These are phyloP conservation scores for Leucania comma DNA, from an alignment of 2,888 invertebrate genomes.

Conservation along the genomic window DNA sequence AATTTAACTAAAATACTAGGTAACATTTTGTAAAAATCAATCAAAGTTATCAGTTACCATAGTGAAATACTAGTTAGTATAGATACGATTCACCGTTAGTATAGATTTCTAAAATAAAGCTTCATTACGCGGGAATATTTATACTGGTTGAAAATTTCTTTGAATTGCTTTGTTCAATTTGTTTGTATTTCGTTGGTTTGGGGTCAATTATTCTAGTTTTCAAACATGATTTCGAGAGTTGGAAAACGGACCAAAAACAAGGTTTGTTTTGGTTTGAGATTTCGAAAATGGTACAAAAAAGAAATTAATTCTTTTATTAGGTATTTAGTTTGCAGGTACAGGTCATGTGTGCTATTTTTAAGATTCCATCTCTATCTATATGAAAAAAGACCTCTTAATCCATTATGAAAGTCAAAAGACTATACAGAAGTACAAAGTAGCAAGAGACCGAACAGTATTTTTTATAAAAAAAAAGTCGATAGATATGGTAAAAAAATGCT, in stretches of 20 bases:
- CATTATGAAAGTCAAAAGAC: too few species aligned
- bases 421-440: not conserved
- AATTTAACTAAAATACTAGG: not conserved
- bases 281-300: too few species aligned
- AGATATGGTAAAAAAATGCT: slow-evolving; percentile 40
- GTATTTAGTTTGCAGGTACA: too few species aligned
- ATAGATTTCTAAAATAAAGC: not conserved
- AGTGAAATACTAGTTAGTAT: slow-evolving; percentile 33
- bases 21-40: slow-evolving; percentile 41
- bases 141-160: not conserved
- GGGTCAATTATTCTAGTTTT: not conserved
- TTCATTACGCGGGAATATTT: not conserved
- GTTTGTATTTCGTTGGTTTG: not conserved
- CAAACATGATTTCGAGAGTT: not conserved
- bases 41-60: slow-evolving; percentile 50
- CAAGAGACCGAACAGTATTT: not conserved
- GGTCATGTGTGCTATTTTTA: too few species aligned
- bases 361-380: too few species aligned
- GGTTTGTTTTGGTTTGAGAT: too few species aligned
- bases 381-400: too few species aligned
- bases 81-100: not conserved
- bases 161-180: not conserved
- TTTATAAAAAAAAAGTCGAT: slow-evolving; percentile 32
- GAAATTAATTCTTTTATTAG: too few species aligned
- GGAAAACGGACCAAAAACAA: not conserved